Evolutionary conservation across 2,797 vertebrate genomes (phyloP).

Genomic region (Eleutherodactylus coqui): DNA sequence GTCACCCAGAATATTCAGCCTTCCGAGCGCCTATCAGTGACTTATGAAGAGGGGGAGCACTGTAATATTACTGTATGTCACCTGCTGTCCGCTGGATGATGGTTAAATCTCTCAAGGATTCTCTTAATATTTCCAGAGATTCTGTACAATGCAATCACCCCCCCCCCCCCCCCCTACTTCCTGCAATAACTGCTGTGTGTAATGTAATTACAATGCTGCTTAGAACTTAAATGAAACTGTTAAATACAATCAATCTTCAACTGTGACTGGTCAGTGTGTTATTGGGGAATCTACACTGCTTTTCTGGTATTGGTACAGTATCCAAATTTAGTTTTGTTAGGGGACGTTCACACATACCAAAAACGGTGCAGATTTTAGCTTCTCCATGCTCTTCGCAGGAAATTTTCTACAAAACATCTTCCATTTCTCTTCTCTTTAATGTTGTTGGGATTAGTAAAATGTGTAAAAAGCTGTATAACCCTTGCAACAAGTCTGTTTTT

Average conservation of each 20-base stretch:
- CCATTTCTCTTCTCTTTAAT: too few relatives aligned
- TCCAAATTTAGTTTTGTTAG: too few relatives aligned
- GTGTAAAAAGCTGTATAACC: too few relatives aligned
- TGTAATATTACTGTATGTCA: neutral
- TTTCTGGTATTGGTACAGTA: neutral
- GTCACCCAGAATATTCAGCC: neutral
- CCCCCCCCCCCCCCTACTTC: too few relatives aligned
- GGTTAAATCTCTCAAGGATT: neutral
- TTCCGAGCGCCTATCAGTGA: neutral
- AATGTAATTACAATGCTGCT: conserved; percentile 42
- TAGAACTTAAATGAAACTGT: conserved; percentile 37
- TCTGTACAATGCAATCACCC: too few relatives aligned
- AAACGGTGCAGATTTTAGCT: too few relatives aligned
- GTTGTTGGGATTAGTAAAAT: too few relatives aligned
- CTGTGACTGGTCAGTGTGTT: neutral
- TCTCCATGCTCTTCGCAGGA: too few relatives aligned
- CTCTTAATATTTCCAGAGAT: neutral
- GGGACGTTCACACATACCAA: too few relatives aligned
- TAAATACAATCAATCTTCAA: conserved; percentile 42
- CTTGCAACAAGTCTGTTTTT: too few relatives aligned
- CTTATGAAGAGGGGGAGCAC: neutral
- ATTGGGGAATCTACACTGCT: neutral
- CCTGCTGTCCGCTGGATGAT: neutral
- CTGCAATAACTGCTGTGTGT: conserved; percentile 12
- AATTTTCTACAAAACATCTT: too few relatives aligned